Evolutionary conservation across 2,888 invertebrate species (phyloP).

Genomic region (Tetheella fluctuosa): DNA sequence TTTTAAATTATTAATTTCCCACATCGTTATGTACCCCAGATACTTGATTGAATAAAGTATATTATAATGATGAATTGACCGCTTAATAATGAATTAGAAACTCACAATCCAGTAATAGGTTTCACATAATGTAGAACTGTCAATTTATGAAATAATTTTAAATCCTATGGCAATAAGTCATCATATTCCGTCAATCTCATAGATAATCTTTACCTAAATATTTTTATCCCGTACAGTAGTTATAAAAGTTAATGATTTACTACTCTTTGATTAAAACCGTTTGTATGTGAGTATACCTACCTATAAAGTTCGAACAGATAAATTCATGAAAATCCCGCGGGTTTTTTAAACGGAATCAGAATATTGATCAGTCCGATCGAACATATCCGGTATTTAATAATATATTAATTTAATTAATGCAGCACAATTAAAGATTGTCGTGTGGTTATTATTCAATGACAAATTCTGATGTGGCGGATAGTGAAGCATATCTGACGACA

Average conservation of each 20-base stretch:
- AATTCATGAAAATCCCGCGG: background rate
- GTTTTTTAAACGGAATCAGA: conserved; percentile 4
- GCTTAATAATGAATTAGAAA: background rate
- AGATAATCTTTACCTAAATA: background rate
- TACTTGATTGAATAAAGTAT: no score
- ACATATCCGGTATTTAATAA: conserved; percentile 3
- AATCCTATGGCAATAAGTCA: background rate
- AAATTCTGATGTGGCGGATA: conserved; percentile 7
- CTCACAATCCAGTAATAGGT: background rate
- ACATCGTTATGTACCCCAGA: no score
- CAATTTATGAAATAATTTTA: no score
- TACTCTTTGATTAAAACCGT: background rate
- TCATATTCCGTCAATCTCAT: background rate
- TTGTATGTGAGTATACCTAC: background rate
- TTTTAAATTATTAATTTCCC: no score
- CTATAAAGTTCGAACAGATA: background rate
- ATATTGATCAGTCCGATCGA: background rate
- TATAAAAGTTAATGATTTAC: no score
- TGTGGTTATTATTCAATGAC: conserved; percentile 9
- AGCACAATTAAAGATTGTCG: conserved; percentile 1
- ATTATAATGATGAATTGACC: background rate
- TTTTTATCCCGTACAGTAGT: no score
- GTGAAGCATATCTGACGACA: background rate
- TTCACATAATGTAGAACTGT: background rate
- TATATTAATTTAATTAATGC: conserved; percentile 7